Evolutionary conservation across 2,113 vertebrate genomes (phyloP).

Genomic region (Mustela lutreola): DNA sequence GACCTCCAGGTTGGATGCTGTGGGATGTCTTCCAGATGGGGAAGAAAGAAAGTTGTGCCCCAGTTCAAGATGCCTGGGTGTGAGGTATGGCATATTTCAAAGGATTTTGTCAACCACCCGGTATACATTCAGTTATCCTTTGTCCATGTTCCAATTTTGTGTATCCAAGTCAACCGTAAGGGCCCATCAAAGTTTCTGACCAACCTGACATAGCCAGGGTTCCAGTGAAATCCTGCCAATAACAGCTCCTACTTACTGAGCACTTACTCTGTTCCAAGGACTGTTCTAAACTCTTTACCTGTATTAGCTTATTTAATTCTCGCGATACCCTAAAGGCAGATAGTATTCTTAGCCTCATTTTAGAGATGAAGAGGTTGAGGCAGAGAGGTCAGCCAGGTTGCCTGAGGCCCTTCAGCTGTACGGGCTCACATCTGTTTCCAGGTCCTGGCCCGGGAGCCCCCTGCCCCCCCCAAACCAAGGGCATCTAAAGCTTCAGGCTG

Average conservation of each 20-base stretch:
- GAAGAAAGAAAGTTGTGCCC: background rate
- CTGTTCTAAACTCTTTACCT: background rate
- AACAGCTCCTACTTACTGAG: background rate
- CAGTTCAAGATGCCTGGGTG: accelerated
- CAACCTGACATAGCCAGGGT: background rate
- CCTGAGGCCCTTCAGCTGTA: background rate
- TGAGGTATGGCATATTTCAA: background rate
- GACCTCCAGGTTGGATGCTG: background rate
- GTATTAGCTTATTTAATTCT: background rate
- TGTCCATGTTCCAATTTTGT: background rate
- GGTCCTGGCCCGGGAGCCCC: background rate
- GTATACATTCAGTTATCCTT: background rate
- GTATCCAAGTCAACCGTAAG: background rate
- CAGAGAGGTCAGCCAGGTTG: background rate
- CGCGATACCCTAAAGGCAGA: background rate
- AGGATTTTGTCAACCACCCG: background rate
- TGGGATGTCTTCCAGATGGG: background rate
- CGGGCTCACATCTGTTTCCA: background rate
- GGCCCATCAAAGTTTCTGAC: background rate
- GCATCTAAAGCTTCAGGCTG: background rate
- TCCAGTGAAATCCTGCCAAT: background rate
- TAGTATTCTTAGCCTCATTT: background rate
- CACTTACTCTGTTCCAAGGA: background rate
- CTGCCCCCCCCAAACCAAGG: background rate
- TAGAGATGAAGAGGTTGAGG: background rate